These are phyloP conservation scores for Eupithecia subfuscata DNA, from an alignment of 2,888 invertebrate genomes.

Conservation along the genomic window DNA sequence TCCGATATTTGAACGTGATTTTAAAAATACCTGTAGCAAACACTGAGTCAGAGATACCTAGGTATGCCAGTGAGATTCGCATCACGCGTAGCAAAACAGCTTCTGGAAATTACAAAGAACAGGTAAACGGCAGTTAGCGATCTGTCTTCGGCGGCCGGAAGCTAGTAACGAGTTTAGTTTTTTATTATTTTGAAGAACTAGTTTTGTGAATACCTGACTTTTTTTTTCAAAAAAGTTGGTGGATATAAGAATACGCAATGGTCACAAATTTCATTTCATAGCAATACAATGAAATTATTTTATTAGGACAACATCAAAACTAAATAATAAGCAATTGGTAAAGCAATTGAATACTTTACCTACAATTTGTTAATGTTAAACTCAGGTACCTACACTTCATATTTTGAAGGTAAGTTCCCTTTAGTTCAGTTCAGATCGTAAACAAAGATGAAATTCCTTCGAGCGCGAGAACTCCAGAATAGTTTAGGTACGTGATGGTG, in stretches of 20 bases:
- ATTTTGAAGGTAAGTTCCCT: neutral
- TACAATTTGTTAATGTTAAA: neutral
- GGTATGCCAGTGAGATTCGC: constrained; percentile 58
- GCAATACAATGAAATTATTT: neutral
- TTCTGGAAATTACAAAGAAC: constrained; percentile 70
- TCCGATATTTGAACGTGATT: constrained; percentile 51
- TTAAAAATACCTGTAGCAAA: constrained; percentile 50
- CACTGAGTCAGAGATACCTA: constrained; percentile 57
- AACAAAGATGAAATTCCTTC: constrained; percentile 67
- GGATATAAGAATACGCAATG: neutral
- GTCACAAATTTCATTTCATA: neutral
- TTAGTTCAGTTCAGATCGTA: constrained; percentile 48
- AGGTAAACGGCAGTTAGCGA: constrained; percentile 60
- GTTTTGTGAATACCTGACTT: neutral
- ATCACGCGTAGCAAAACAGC: constrained; percentile 66
- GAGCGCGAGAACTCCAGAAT: constrained; percentile 56
- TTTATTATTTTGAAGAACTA: constrained; percentile 10
- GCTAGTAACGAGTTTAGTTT: constrained; percentile 45
- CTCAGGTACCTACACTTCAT: neutral
- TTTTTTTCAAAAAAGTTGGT: neutral
- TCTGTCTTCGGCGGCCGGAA: constrained; percentile 67
- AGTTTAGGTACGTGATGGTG: constrained; percentile 55
- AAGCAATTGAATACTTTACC: neutral
- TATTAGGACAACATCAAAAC: neutral
- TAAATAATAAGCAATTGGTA: neutral